Percentiles rank a stretch among this genome's conserved stretches.
Evolutionary conservation across 2,888 invertebrate genomes (phyloP).

Genomic region (Oeneis ivallda): DNA sequence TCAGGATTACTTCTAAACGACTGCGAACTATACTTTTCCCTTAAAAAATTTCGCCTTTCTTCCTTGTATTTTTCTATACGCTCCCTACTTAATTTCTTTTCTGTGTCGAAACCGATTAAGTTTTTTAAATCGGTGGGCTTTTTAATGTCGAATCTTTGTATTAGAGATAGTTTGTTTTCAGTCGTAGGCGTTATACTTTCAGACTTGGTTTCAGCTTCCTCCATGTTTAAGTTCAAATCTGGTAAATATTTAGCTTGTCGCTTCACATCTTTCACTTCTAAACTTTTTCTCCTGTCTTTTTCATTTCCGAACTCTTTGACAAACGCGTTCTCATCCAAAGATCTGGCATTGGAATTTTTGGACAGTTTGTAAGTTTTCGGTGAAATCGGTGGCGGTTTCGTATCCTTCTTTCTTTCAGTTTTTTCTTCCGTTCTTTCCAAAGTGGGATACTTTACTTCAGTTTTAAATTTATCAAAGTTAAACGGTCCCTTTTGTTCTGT

Average conservation of each 20-base stretch:
- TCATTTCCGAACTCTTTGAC: slow-evolving; percentile 84
- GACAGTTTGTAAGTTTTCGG: slow-evolving; percentile 81
- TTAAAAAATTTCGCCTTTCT: slow-evolving; percentile 90
- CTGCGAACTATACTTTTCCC: slow-evolving; percentile 93
- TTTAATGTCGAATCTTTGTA: slow-evolving; percentile 74
- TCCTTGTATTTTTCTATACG: slow-evolving; percentile 95
- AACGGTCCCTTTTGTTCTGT: slow-evolving; percentile 82
- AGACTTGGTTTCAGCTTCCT: slow-evolving; percentile 52
- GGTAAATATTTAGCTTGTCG: slow-evolving; percentile 81
- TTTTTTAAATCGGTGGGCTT: slow-evolving; percentile 59
- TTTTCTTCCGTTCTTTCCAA: slow-evolving; percentile 62
- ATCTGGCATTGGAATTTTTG: slow-evolving; percentile 85
- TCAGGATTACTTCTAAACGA: slow-evolving; percentile 86
- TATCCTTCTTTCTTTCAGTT: slow-evolving; percentile 54
- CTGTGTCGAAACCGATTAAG: slow-evolving; percentile 67
- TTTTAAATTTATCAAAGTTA: slow-evolving; percentile 77
- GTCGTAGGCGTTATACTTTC: slow-evolving; percentile 81
- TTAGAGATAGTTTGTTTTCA: slow-evolving; percentile 83
- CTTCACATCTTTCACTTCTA: slow-evolving; percentile 83
- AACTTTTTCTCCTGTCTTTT: slow-evolving; percentile 80
- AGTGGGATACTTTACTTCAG: slow-evolving; percentile 67
- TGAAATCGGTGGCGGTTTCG: slow-evolving; percentile 82
- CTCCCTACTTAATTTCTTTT: slow-evolving; percentile 87
- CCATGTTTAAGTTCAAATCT: slow-evolving; percentile 69
- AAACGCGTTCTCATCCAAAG: slow-evolving; percentile 88